phyloP scores from a whole-genome alignment of 2,888 invertebrate species.

The Ormyrus rosae region DNA sequence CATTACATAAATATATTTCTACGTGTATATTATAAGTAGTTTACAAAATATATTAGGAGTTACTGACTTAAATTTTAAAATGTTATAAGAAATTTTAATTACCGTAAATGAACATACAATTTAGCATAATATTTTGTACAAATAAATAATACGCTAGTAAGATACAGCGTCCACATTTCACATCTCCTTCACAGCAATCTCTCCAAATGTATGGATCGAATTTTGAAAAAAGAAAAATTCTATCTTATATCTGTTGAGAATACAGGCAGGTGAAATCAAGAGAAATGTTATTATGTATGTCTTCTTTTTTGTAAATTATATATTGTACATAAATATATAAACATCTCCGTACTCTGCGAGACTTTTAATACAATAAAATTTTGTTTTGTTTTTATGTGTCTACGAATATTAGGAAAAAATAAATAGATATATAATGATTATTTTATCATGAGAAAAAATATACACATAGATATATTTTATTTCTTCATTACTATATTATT shows the following conservation, averaged over 20 bases:
- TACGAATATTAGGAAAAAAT: conserved; percentile 37
- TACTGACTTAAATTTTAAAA: conserved; percentile 36
- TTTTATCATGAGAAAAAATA: conserved; percentile 52
- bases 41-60: conserved; percentile 8
- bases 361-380: conserved; percentile 38
- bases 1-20: background rate
- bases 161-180: conserved; percentile 34
- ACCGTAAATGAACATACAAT: background rate
- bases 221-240: conserved; percentile 24
- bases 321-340: conserved; percentile 35
- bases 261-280: conserved; percentile 55
- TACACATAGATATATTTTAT: conserved; percentile 43
- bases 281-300: conserved; percentile 49
- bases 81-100: conserved; percentile 23
- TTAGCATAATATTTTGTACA: conserved; percentile 45
- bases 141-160: conserved; percentile 31
- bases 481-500: conserved; percentile 47
- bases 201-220: conserved; percentile 39
- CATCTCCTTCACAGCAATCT: conserved; percentile 48
- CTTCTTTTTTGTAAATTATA: conserved; percentile 47
- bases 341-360: conserved; percentile 33
- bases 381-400: conserved; percentile 54
- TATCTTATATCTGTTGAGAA: conserved; percentile 53
- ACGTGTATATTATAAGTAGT: background rate
- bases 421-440: conserved; percentile 43